phyloP scores from a whole-genome alignment of 2,113 vertebrate genomes.

The Hiodon alosoides region DNA sequence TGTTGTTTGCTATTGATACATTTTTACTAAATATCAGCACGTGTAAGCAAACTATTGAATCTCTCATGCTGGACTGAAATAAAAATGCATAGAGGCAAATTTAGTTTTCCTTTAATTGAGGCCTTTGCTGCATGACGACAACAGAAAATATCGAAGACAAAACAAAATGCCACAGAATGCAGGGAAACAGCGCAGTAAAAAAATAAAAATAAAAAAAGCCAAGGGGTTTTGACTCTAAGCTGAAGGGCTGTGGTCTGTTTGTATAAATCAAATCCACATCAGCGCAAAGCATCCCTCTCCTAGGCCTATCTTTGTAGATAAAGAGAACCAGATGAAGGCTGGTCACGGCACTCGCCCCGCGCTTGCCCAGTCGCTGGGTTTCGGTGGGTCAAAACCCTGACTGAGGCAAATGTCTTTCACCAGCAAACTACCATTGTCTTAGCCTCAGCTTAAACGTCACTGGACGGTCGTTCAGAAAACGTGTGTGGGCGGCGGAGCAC shows the following conservation, averaged over 20 bases:
- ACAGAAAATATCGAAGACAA: neutral
- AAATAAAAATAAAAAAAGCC: constrained; percentile 10
- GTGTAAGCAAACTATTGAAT: neutral
- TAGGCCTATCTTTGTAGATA: constrained; percentile 11
- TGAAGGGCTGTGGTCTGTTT: neutral
- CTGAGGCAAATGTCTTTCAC: constrained; percentile 9
- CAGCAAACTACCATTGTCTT: neutral
- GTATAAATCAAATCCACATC: constrained; percentile 20
- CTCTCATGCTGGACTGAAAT: neutral
- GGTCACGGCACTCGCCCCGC: neutral
- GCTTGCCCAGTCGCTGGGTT: neutral
- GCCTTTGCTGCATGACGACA: neutral
- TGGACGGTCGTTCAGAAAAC: neutral
- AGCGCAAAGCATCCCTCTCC: constrained; percentile 9
- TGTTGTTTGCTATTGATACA: too few relatives aligned
- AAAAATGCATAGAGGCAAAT: neutral
- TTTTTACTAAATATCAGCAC: too few relatives aligned
- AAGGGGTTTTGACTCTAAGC: constrained; percentile 13
- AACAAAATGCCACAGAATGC: neutral
- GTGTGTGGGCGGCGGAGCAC: neutral
- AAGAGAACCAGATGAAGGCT: constrained; percentile 27
- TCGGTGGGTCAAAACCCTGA: neutral
- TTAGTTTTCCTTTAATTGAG: neutral
- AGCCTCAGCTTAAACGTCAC: neutral
- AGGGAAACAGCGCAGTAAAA: constrained; percentile 18